These are phyloP conservation scores for Poeciliopsis occidentalis DNA, from an alignment of 2,113 vertebrate species.

Conservation along the genomic window DNA sequence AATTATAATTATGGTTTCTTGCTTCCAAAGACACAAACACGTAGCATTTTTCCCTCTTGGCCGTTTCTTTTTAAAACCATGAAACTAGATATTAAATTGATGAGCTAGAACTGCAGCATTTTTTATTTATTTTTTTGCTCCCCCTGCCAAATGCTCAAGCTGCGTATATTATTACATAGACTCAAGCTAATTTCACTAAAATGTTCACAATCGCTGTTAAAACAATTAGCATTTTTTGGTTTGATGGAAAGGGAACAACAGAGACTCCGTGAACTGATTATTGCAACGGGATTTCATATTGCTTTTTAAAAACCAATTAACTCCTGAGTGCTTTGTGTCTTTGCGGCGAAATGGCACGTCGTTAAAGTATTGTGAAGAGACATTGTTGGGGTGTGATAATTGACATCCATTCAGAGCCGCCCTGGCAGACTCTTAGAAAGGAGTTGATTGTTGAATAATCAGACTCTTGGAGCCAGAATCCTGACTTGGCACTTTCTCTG, in stretches of 20 bases:
- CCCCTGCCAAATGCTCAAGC: not conserved
- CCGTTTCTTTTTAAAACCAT: too few relatives aligned
- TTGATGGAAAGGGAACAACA: constrained; percentile 68
- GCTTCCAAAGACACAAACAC: too few relatives aligned
- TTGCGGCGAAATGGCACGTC: constrained; percentile 74
- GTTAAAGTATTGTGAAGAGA: constrained; percentile 79
- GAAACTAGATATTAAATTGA: too few relatives aligned
- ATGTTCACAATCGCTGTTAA: constrained; percentile 66
- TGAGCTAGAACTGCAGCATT: too few relatives aligned
- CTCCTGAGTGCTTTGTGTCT: constrained; percentile 77
- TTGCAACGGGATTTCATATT: constrained; percentile 78
- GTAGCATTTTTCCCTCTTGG: too few relatives aligned
- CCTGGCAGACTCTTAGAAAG: constrained; percentile 67
- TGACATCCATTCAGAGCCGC: constrained; percentile 75
- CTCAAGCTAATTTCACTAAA: constrained; percentile 70
- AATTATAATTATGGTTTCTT: too few relatives aligned
- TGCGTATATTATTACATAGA: constrained; percentile 60
- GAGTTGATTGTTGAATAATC: constrained; percentile 71
- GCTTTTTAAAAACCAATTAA: constrained; percentile 84
- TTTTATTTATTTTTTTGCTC: too few relatives aligned
- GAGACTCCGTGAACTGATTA: constrained; percentile 75
- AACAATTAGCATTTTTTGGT: constrained; percentile 76
- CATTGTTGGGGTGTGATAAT: constrained; percentile 74
- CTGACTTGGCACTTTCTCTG: constrained; percentile 73
- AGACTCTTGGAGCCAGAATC: constrained; percentile 64